Conservation (phyloP, 2,888 invertebrate species). For the Leucophora obtusa region DNA sequence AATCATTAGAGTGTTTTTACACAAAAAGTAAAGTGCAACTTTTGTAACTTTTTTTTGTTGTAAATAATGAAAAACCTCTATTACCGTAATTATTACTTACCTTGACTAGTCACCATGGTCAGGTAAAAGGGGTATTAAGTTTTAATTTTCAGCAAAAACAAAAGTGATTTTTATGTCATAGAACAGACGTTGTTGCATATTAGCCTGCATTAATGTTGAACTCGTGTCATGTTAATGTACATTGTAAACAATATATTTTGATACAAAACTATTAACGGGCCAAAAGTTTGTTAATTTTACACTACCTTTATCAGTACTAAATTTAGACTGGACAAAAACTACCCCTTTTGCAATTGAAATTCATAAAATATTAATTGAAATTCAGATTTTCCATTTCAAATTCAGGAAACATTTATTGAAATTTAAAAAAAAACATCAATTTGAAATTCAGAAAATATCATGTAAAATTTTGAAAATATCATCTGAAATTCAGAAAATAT, state of each 20-base stretch:
- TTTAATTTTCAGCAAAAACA: conserved; percentile 5
- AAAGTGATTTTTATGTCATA: conserved; percentile 7
- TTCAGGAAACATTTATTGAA: too few species aligned
- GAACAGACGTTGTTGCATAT: not conserved
- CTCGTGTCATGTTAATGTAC: not conserved
- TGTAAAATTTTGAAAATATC: too few species aligned
- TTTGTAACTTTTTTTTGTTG: conserved; percentile 2
- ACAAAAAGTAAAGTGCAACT: conserved; percentile 6
- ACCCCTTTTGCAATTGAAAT: too few species aligned
- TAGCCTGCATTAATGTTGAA: not conserved
- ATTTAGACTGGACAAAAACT: too few species aligned
- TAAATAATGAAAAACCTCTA: conserved; percentile 21
- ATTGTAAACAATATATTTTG: not conserved
- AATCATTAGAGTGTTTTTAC: too few species aligned
- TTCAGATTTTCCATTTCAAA: too few species aligned
- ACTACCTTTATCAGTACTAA: too few species aligned
- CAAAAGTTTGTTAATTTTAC: too few species aligned
- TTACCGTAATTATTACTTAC: conserved; percentile 29
- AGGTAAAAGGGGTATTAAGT: not conserved
- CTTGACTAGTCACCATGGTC: conserved; percentile 12
- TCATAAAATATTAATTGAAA: too few species aligned
- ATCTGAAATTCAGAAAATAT: too few species aligned
- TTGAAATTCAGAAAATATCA: too few species aligned
- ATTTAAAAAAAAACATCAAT: too few species aligned
- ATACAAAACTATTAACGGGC: not conserved